Evolutionary conservation across 1,140 invertebrate species (phyloP).

Genomic region (Orchestia grillus): DNA sequence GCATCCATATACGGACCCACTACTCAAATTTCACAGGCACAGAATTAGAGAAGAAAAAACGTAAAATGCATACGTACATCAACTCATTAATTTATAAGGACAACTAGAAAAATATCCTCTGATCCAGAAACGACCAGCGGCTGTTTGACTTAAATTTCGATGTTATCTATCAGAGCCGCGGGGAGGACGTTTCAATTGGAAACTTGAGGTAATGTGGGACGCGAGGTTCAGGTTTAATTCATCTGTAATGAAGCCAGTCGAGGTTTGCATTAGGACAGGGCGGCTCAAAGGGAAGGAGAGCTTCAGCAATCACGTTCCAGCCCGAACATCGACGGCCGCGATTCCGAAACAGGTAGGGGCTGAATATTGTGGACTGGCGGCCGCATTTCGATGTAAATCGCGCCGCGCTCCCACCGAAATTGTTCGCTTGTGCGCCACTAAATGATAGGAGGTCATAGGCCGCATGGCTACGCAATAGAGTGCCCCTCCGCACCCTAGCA

Average conservation of each 20-base stretch:
- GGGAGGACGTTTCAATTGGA: not conserved
- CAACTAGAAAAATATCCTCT: not conserved
- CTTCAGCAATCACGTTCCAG: not conserved
- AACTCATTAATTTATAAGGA: not conserved
- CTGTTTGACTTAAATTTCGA: not conserved
- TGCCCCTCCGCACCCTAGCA: not conserved
- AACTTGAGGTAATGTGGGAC: not conserved
- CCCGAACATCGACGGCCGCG: not conserved
- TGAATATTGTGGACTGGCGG: not conserved
- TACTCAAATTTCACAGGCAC: not conserved
- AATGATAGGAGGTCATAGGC: not conserved
- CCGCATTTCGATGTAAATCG: constrained; percentile 27
- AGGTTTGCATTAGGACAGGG: not conserved
- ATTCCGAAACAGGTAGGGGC: not conserved
- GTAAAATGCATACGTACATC: not conserved
- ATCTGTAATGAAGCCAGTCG: constrained; percentile 2
- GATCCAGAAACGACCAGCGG: not conserved
- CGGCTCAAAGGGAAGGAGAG: not conserved
- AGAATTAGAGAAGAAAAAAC: not conserved
- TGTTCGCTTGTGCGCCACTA: not conserved
- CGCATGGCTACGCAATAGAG: not conserved
- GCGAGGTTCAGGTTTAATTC: constrained; percentile 5
- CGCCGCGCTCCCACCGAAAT: not conserved
- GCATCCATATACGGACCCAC: not conserved
- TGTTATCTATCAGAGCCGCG: not conserved